A percentile compares a stretch with the other conserved stretches of the same genome.
Conservation (phyloP, 2,888 invertebrate species). For the Chrysotoxum bicinctum region DNA sequence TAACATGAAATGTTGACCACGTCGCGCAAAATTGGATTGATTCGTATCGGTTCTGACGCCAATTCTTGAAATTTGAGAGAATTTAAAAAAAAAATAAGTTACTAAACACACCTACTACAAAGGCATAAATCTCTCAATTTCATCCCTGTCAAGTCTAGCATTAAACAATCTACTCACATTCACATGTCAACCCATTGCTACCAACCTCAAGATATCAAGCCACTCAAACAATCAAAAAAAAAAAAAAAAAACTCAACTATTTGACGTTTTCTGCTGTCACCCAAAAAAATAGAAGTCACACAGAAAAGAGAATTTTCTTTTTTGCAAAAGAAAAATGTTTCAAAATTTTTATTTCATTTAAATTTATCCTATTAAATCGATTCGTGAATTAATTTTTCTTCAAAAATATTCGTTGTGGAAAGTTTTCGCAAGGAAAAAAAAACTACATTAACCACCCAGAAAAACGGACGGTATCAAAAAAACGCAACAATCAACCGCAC, state of each 20-base stretch:
- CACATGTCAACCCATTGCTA: conserved; percentile 1
- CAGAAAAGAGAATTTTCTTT: conserved; percentile 45
- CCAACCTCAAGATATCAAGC: conserved; percentile 27
- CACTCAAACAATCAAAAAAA: background rate
- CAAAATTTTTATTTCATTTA: conserved; percentile 46
- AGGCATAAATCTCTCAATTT: background rate
- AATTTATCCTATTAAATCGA: conserved; percentile 12
- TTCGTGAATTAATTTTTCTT: background rate
- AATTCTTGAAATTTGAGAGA: too few species aligned
- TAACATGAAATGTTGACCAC: too few species aligned
- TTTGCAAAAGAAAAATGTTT: conserved; percentile 56
- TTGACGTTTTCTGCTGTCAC: conserved; percentile 64
- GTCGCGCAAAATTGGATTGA: too few species aligned
- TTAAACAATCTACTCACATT: background rate
- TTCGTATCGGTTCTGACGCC: too few species aligned
- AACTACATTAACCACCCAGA: conserved; percentile 17
- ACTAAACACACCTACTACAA: background rate
- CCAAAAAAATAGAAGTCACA: conserved; percentile 59
- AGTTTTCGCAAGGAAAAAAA: conserved; percentile 8
- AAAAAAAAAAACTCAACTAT: conserved; percentile 30
- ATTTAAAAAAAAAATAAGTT: too few species aligned
- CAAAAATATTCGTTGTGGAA: conserved; percentile 23
- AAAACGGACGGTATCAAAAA: conserved; percentile 7
- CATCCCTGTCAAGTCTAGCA: conserved; percentile 19
- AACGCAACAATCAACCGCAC: conserved; percentile 67